Evolutionary conservation across 2,113 vertebrate genomes (phyloP).

Genomic region (Connochaetes taurinus): DNA sequence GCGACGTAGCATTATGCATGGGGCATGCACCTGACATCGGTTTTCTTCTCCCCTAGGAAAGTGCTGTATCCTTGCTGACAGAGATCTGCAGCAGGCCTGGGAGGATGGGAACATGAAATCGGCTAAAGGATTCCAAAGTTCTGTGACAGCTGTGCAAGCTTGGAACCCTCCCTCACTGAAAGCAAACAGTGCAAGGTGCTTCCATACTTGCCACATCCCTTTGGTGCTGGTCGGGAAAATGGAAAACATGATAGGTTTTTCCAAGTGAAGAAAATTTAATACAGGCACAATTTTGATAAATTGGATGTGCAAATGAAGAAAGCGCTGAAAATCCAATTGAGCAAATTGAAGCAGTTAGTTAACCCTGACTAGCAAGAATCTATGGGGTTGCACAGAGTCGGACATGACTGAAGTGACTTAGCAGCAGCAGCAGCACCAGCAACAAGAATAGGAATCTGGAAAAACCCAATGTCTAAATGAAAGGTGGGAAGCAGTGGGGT

Average conservation of each 20-base stretch:
- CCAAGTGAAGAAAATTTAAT: neutral
- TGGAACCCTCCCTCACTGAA: neutral
- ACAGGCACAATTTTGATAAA: neutral
- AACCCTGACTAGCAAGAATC: neutral
- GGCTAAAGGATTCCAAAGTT: neutral
- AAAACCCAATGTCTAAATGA: neutral
- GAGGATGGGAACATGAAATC: rapidly evolving
- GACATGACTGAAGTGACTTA: too few relatives aligned
- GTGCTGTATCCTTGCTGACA: neutral
- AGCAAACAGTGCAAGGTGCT: neutral
- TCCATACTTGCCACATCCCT: too few relatives aligned
- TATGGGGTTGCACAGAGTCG: too few relatives aligned
- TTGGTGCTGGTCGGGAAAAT: neutral
- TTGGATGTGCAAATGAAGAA: neutral
- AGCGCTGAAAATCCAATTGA: neutral
- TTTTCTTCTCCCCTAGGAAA: neutral
- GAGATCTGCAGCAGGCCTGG: neutral
- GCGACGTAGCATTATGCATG: rapidly evolving
- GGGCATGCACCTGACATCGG: rapidly evolving
- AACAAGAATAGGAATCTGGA: neutral
- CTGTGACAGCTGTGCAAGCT: neutral
- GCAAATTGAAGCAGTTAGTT: neutral
- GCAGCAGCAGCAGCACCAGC: too few relatives aligned
- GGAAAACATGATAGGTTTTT: neutral
- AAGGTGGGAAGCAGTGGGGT: neutral